Conservation (phyloP, 2,888 invertebrate species). For the Altica lythri region DNA sequence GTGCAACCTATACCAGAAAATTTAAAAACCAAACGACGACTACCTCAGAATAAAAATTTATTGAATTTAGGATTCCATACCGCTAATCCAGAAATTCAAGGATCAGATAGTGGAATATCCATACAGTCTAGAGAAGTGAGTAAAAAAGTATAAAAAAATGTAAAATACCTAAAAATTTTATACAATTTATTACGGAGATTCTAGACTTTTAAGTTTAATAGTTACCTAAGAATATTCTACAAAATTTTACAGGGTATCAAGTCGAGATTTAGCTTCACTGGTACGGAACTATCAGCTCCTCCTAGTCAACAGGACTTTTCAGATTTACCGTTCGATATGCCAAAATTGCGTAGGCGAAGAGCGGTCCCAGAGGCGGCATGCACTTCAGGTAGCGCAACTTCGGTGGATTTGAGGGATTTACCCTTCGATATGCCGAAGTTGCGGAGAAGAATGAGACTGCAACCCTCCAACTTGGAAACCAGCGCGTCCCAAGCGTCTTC, state of each 20-base stretch:
- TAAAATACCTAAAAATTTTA: no score
- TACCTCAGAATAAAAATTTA: constrained; percentile 78
- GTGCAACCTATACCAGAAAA: constrained; percentile 56
- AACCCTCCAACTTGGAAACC: constrained; percentile 67
- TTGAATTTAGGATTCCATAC: constrained; percentile 69
- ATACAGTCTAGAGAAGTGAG: constrained; percentile 78
- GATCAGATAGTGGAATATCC: constrained; percentile 87
- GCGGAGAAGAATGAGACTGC: constrained; percentile 71
- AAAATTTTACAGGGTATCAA: constrained; percentile 56
- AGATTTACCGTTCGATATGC: constrained; percentile 89
- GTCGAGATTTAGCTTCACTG: constrained; percentile 57
- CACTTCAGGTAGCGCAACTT: constrained; percentile 73
- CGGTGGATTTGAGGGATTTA: constrained; percentile 78
- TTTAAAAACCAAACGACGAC: constrained; percentile 67
- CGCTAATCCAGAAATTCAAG: constrained; percentile 77
- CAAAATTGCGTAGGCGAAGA: constrained; percentile 75
- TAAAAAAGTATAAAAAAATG: background rate
- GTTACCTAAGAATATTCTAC: no score
- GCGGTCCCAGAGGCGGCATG: constrained; percentile 70
- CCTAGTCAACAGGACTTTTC: constrained; percentile 70
- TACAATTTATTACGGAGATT: no score
- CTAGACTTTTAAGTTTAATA: no score
- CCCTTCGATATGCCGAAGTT: constrained; percentile 93
- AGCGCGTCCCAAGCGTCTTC: constrained; percentile 81
- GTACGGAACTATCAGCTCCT: constrained; percentile 56